Conservation (phyloP, 2,113 vertebrate genomes). For the Arenaria interpres region DNA sequence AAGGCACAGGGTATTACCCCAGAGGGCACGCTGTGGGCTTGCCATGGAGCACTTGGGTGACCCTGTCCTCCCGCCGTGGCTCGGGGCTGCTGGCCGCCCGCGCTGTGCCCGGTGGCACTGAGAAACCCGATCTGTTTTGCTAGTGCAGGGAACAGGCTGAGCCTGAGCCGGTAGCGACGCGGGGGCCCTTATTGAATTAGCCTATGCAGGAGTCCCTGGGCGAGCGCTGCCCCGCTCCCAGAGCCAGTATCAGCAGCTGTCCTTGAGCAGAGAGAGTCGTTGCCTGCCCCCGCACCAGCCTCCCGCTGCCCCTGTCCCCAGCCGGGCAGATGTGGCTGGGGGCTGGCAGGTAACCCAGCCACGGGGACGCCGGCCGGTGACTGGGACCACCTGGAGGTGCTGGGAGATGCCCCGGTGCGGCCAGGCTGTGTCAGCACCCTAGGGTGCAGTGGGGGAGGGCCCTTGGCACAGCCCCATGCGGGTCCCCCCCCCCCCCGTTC, state of each 20-base stretch:
- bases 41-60: fast-evolving
- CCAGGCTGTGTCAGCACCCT: neutral
- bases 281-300: neutral
- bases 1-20: fast-evolving
- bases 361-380: neutral
- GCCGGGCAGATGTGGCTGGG: neutral
- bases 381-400: neutral
- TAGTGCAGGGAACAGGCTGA: constrained; percentile 18
- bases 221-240: neutral
- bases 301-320: neutral
- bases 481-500: too few species aligned
- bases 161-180: neutral
- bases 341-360: neutral
- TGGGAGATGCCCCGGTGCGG: neutral
- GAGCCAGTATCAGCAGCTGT: neutral
- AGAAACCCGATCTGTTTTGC: constrained; percentile 56
- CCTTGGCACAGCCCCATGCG: fast-evolving
- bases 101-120: neutral
- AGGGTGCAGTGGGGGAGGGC: neutral
- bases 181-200: constrained; percentile 54
- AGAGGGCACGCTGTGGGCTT: fast-evolving
- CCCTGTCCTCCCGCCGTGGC: fast-evolving
- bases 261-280: neutral
- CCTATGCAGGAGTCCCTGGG: constrained; percentile 38
- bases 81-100: fast-evolving